Evolutionary conservation across 2,113 vertebrate genomes (phyloP), one percentile per base, ranked within the genome.

Genomic region (Pachypanchax playfairii): DNA sequence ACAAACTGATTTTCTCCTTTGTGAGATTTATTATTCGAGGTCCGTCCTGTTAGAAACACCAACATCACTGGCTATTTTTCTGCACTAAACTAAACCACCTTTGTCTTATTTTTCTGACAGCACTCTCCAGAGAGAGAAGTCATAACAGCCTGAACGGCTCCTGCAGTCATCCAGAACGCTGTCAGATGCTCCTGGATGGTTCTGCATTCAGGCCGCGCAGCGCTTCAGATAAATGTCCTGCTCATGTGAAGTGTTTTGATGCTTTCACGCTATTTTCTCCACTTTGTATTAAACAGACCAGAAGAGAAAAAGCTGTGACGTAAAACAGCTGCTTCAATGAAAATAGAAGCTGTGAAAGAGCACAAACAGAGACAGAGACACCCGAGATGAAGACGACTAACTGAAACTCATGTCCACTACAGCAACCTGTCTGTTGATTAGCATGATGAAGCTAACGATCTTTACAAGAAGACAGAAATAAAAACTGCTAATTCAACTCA

Each of bases 91-190:
- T 7, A 44, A 50, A 15, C 38, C 39, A 13, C 67, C 49, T 55
- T 11, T 0, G 47, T 59, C 20, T 80, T 7, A 72, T 65, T 60
- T 31, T 43, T 33, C 21, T 61, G 73, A 77, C 78, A 65, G 52
- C 4, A 7, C 69, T 65, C 64, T 48, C 65, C 54, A 0, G 1
- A 25, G 20, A 0, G 11, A 43, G 66, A 26, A 31, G 22, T n/a
- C 60, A 46, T 7, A 10, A 69, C 49, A 44, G 43, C 48, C 46
- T 63, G 52, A 25, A 3, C 6, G 13, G 48, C 53, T 43, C 64
- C 50, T n/a, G 0, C 2, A 55, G 49, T 65, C 59, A 31, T 66
- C 51, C 28, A 63, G 47, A 7, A 75, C 46, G 4, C 11, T 15
- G 22, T 65, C 77, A 50, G 7, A 42, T 21, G 35, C 22, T 22